These are phyloP conservation scores for Alethe diademata DNA, from an alignment of 2,113 vertebrate species.

Conservation along the genomic window DNA sequence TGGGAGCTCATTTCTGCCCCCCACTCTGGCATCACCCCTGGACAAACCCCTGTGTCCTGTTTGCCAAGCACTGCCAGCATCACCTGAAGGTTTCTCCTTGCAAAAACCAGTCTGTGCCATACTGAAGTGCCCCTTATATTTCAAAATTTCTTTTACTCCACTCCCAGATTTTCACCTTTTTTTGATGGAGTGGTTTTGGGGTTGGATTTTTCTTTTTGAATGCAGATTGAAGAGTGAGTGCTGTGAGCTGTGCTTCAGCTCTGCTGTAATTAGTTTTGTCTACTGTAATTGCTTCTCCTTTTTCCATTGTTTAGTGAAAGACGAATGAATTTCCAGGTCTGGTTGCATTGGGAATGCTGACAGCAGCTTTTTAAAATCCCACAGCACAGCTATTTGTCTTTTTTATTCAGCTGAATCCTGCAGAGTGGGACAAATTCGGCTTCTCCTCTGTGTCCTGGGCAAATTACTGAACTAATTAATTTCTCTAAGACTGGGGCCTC, in stretches of 20 bases:
- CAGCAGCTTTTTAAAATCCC: slow-evolving; percentile 21
- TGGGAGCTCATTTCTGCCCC: not conserved
- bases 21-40: accelerated
- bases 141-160: not conserved
- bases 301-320: slow-evolving; percentile 15
- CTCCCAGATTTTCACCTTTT: not conserved
- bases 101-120: no score
- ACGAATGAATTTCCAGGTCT: slow-evolving; percentile 36
- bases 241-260: not conserved
- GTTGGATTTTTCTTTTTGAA: not conserved
- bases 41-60: not conserved
- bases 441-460: not conserved
- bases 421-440: not conserved
- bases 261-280: slow-evolving; percentile 22
- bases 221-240: not conserved
- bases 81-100: not conserved
- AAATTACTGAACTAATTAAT: slow-evolving; percentile 31
- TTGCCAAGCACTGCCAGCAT: not conserved
- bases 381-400: not conserved
- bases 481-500: not conserved
- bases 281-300: slow-evolving; percentile 26
- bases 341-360: not conserved
- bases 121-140: not conserved
- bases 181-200: not conserved
- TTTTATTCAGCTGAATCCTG: slow-evolving; percentile 28